Base-by-base conservation (phyloP, 2,113 vertebrate species). In the Carlito syrichta region DNA sequence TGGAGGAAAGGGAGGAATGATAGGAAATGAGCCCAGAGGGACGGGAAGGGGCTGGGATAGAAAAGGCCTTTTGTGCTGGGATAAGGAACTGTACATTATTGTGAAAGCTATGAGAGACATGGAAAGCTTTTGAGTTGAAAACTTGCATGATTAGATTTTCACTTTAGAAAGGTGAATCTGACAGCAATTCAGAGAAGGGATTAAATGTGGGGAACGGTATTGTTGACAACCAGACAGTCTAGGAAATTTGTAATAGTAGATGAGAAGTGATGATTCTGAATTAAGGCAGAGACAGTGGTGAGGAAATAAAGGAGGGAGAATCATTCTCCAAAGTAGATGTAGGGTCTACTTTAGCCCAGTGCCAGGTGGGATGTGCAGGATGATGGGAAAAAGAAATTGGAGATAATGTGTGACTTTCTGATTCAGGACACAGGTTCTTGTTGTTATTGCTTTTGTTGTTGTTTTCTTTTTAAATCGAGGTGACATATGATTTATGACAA, bases 121-220 rank as follows among this genome's bases (percentile, higher is more conserved):
- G 86, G 68, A 30, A 73, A 32, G 25, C n/a, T 86, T 97, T 77
- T 48, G 30, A 89, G 63, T 60, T 71, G 87, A 76, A 96, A 66
- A 86, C 30, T 5, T 52, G 17, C 0, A 43, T 48, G 69, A 84
- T 79, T 56, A 38, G 16, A 86, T 89, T 89, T 76, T 32, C 30
- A 77, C 62, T 89, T 95, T 88, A 52, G 35, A 83, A 90, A 54
- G 60, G 52, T 8, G 40, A 17, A 83, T 87, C 43, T 62, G 40
- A 45, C 22, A 81, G 54, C 85, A 78, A 7, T 84, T 17, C 62
- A 40, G 68, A 48, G 45, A 74, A 82, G 25, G 9, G 63, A n/a
- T 79, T 56, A 71, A 68, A 62, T 82, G 25, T 74, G 52, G 25
- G 38, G 20, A 92, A n/a, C 22, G 54, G 9, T 38, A 12, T 40